These are phyloP conservation scores for Albula glossodonta DNA, from an alignment of 2,113 vertebrate species.

Conservation along the genomic window DNA sequence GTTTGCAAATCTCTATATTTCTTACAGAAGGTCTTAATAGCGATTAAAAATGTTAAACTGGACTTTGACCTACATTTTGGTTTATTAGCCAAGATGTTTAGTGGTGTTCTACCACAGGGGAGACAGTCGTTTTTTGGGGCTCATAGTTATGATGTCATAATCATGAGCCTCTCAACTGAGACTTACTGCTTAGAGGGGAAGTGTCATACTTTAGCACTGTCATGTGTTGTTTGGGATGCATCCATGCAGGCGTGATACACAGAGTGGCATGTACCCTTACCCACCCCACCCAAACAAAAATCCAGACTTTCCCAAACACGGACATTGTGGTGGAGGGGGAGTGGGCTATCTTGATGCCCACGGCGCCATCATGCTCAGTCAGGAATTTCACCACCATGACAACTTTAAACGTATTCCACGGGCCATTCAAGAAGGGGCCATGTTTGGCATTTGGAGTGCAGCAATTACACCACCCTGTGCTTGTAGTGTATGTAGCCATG, in stretches of 20 bases:
- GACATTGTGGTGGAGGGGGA: not conserved
- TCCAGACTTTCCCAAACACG: not conserved
- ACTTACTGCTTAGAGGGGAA: not conserved
- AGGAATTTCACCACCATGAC: constrained; percentile 26
- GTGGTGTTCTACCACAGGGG: too few relatives aligned
- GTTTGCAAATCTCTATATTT: too few relatives aligned
- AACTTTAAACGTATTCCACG: not conserved
- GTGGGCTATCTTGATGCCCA: constrained; percentile 27
- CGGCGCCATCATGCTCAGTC: constrained; percentile 37
- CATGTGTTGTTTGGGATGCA: not conserved
- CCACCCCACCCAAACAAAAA: not conserved
- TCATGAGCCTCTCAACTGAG: too few relatives aligned
- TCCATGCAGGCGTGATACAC: not conserved
- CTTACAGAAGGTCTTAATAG: too few relatives aligned
- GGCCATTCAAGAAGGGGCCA: not conserved
- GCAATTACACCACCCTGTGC: not conserved
- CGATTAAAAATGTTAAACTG: too few relatives aligned
- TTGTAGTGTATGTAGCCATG: not conserved
- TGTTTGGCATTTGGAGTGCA: not conserved
- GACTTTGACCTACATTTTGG: too few relatives aligned
- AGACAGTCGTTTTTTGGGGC: too few relatives aligned
- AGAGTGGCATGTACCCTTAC: not conserved
- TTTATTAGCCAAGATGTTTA: too few relatives aligned
- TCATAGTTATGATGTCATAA: too few relatives aligned
- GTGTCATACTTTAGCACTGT: not conserved